phyloP scores from a whole-genome alignment of 2,797 vertebrate species.

The Eulemur rubriventer region DNA sequence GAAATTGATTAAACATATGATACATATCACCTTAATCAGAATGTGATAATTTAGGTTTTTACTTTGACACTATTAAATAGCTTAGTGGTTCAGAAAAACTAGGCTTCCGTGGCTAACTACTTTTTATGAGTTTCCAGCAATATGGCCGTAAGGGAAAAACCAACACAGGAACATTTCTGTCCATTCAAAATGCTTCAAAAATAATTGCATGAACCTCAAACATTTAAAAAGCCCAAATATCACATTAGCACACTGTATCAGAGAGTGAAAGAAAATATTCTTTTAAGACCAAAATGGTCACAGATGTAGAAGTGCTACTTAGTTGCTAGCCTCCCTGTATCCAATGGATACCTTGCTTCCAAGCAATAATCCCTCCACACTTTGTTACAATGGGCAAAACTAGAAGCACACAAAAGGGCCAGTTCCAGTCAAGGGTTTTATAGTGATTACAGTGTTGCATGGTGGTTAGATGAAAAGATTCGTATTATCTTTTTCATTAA shows the following conservation, averaged over 20 bases:
- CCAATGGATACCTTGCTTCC: background rate
- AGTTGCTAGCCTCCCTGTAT: background rate
- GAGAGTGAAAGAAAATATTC: background rate
- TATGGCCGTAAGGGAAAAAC: slow-evolving; percentile 22
- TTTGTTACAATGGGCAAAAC: slow-evolving; percentile 39
- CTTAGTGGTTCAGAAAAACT: slow-evolving; percentile 46
- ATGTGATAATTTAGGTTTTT: background rate
- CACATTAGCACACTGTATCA: background rate
- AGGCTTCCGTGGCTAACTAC: background rate
- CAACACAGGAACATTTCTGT: slow-evolving; percentile 46
- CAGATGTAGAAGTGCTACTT: background rate
- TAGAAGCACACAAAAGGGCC: background rate
- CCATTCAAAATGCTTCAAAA: slow-evolving; percentile 51
- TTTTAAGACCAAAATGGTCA: slow-evolving; percentile 42
- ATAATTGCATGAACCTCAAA: background rate
- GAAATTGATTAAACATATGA: slow-evolving; percentile 61
- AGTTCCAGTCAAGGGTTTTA: background rate
- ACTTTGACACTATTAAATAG: slow-evolving; percentile 16
- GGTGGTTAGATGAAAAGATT: slow-evolving; percentile 29
- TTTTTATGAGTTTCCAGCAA: background rate
- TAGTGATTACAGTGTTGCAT: background rate
- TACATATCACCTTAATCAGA: background rate
- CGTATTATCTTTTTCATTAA: background rate
- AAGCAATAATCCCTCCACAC: background rate
- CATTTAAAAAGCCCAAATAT: slow-evolving; percentile 26